Conservation (phyloP, 2,113 vertebrate genomes). For the Promerops cafer region DNA sequence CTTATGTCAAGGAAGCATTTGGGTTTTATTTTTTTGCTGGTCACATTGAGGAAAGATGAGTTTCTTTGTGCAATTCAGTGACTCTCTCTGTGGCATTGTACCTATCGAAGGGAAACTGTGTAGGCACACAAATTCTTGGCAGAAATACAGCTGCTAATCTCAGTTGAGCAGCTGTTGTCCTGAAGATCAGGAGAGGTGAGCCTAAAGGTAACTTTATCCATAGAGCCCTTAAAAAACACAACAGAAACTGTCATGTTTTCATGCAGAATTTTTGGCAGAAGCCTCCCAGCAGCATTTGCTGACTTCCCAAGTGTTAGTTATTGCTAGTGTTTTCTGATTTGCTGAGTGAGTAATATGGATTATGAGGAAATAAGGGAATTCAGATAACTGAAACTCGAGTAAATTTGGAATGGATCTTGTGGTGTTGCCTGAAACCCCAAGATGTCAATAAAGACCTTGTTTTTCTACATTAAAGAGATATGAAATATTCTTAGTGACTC, state of each 20-base stretch:
- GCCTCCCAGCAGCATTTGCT: background rate
- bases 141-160: background rate
- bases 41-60: background rate
- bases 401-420: background rate
- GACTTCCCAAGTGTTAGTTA: background rate
- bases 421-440: conserved; percentile 2
- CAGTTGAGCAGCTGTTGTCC: background rate
- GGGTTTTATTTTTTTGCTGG: background rate
- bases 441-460: background rate
- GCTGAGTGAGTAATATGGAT: background rate
- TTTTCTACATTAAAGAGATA: background rate
- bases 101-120: background rate
- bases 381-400: background rate
- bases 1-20: background rate
- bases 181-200: background rate
- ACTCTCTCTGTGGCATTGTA: background rate
- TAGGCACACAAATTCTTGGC: background rate
- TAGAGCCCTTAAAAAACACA: background rate
- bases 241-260: background rate
- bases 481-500: background rate
- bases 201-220: background rate
- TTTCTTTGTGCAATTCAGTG: background rate
- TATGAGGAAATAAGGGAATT: background rate
- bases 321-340: background rate
- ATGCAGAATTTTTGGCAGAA: background rate